These are phyloP conservation scores for Erebia palarica DNA, from an alignment of 2,888 invertebrate species.

Conservation along the genomic window DNA sequence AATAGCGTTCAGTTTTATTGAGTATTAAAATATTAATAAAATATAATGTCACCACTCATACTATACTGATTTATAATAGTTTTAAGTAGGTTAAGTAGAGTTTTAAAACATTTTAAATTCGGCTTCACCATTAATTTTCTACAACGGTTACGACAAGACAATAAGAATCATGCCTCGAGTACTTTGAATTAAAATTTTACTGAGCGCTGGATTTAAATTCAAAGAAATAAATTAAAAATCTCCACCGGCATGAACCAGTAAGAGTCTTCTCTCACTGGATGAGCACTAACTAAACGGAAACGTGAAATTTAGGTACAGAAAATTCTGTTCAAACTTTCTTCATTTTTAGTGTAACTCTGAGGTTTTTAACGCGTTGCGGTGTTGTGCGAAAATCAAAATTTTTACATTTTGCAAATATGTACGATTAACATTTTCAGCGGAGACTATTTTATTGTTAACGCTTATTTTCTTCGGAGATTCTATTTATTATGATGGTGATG, in stretches of 20 bases:
- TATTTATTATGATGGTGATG: too few relatives aligned
- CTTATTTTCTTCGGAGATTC: too few relatives aligned
- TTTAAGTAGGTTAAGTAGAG: too few relatives aligned
- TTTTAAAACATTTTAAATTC: neutral
- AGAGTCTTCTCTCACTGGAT: slow-evolving; percentile 51
- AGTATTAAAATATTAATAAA: too few relatives aligned
- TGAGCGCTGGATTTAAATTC: slow-evolving; percentile 61
- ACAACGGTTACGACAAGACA: slow-evolving; percentile 19
- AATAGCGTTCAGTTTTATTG: too few relatives aligned
- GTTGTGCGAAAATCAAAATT: slow-evolving; percentile 29
- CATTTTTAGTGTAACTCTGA: slow-evolving; percentile 43
- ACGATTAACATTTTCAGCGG: neutral
- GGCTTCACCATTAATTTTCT: slow-evolving; percentile 3
- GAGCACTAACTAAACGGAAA: slow-evolving; percentile 48
- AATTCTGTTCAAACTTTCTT: slow-evolving; percentile 42
- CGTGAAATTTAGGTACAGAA: slow-evolving; percentile 45
- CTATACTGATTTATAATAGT: too few relatives aligned
- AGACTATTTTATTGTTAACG: neutral
- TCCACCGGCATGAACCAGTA: slow-evolving; percentile 57
- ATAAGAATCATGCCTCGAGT: slow-evolving; percentile 29
- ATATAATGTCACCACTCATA: too few relatives aligned
- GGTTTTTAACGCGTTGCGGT: slow-evolving; percentile 36
- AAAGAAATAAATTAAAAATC: slow-evolving; percentile 69
- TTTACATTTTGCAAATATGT: neutral
- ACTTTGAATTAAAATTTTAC: slow-evolving; percentile 54